Percentiles rank a stretch among this genome's conserved stretches.
Conservation (phyloP, 2,113 vertebrate species). For the Mirza zaza region DNA sequence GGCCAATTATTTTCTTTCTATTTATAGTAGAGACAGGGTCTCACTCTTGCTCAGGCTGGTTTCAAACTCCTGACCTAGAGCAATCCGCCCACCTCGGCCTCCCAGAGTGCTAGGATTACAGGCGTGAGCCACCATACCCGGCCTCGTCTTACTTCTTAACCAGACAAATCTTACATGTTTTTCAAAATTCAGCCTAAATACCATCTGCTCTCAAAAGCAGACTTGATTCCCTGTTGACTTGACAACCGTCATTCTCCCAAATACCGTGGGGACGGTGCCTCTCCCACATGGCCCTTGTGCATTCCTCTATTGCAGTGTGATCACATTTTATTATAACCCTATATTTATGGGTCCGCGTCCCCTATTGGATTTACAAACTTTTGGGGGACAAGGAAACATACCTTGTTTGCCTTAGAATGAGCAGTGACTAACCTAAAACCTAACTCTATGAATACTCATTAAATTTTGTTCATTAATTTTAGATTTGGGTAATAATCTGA, state of each 20-base stretch:
- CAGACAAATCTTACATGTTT: not conserved
- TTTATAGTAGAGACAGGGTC: too few relatives aligned
- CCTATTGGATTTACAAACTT: not conserved
- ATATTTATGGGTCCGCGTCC: not conserved
- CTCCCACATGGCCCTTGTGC: too few relatives aligned
- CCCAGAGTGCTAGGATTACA: too few relatives aligned
- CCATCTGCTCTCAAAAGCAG: not conserved
- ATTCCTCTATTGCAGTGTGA: not conserved
- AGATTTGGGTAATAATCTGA: conserved; percentile 10
- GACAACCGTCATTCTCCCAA: not conserved
- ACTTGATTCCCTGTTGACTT: not conserved
- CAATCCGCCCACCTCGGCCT: too few relatives aligned
- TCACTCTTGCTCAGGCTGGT: too few relatives aligned
- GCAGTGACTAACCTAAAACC: not conserved
- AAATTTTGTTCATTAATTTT: conserved; percentile 4
- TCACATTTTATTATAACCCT: not conserved
- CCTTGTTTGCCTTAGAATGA: not conserved
- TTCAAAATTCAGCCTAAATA: not conserved
- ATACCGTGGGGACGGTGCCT: too few relatives aligned
- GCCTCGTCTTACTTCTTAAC: not conserved
- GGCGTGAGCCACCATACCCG: too few relatives aligned
- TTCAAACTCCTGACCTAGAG: too few relatives aligned
- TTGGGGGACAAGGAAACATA: not conserved
- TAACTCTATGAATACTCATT: not conserved
- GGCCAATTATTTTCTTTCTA: too few relatives aligned